Base-by-base conservation (phyloP, 2,113 vertebrate genomes). In the Pseudonaja textilis region DNA sequence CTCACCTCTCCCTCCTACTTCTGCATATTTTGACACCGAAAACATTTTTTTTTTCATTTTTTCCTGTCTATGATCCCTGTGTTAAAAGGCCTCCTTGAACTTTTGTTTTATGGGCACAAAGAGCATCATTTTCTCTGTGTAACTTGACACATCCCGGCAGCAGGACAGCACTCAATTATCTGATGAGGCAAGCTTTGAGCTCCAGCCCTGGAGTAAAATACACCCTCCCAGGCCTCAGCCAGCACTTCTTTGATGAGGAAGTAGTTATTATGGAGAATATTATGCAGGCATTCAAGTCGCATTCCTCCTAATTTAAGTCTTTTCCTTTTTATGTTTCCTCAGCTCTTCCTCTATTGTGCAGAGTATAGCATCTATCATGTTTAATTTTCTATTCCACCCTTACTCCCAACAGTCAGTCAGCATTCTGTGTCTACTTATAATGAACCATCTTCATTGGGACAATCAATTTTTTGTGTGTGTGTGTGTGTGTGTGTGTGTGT, bases 171-270 rank as follows among this genome's bases (percentile, higher is more conserved):
- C 95, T 96, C 94, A 97, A 96, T 97, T 97, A 97, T 90, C 96
- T 96, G 93, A 95, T 74, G 96, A 97, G 95, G 96, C 95, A 90
- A 96, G 94, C 90, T 1, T 89, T 61, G 74, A 95, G 96, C 96
- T 97, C 96, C 97, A 85, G 94, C 93, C 96, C 95, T 90, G 0
- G 1, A 96, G 29, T 93, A 97, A 96, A 97, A 96, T 94, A 94
- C 92, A 96, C 93, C 93, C 93, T 96, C 95, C 93, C 87, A 61
- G 69, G 95, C 95, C 95, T n/a, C 95, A 93, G 85, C 0, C 18
- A 93, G 95, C 89, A 94, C 90, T 93, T 95, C 96, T 97, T 96
- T 97, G 97, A 97, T 98, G 97, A 97, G 89, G 18, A 94, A 96
- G 95, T 93, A 92, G 93, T 96, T 96, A 94, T 97, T 97, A 96